Conservation (phyloP, 1,140 invertebrate species). For the Catajapyx aquilonaris region DNA sequence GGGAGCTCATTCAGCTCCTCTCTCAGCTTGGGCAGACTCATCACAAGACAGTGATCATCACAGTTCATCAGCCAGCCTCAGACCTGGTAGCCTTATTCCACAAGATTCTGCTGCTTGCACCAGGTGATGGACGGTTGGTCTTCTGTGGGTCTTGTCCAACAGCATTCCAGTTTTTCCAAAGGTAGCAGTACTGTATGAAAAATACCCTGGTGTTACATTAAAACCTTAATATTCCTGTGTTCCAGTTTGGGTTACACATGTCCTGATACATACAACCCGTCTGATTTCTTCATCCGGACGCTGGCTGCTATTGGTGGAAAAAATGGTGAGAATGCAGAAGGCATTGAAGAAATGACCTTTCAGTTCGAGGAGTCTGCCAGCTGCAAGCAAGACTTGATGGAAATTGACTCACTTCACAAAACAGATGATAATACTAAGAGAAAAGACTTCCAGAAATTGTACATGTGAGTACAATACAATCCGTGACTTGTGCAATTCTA, state of each 20-base stretch:
- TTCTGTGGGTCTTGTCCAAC: conserved; percentile 64
- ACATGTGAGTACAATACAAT: too few species aligned
- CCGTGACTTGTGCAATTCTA: too few species aligned
- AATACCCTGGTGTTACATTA: too few species aligned
- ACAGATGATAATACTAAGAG: not conserved
- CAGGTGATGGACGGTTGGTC: conserved; percentile 72
- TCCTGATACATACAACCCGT: conserved; percentile 68
- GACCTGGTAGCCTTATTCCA: conserved; percentile 86
- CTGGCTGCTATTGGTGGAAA: conserved; percentile 66
- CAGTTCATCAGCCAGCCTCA: conserved; percentile 90
- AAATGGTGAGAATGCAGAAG: conserved; percentile 32
- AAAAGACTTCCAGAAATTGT: conserved; percentile 25
- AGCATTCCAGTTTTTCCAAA: conserved; percentile 65
- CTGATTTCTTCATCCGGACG: conserved; percentile 83
- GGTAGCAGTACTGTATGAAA: too few species aligned
- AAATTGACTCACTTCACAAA: too few species aligned
- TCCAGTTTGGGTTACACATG: conserved; percentile 34
- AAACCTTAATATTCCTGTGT: too few species aligned
- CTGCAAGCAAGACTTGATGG: too few species aligned
- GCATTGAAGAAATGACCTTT: conserved; percentile 11
- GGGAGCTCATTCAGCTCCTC: conserved; percentile 40
- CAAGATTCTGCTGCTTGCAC: conserved; percentile 72
- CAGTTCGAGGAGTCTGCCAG: too few species aligned
- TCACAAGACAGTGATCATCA: conserved; percentile 81
- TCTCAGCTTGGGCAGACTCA: conserved; percentile 35